Base-by-base conservation (phyloP, 2,113 vertebrate species). In the Cygnus atratus region DNA sequence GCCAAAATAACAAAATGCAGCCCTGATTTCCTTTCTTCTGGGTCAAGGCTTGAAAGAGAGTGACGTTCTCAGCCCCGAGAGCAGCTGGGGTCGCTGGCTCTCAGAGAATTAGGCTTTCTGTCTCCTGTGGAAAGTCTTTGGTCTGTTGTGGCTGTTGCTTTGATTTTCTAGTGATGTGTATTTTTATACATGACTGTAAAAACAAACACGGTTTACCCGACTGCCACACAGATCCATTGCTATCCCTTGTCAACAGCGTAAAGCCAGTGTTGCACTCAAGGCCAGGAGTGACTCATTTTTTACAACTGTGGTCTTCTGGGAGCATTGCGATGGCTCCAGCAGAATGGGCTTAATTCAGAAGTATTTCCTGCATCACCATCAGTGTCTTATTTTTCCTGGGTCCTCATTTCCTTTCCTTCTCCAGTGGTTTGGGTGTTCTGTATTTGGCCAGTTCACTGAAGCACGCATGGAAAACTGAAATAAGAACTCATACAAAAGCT, bases 391-490 rank as follows among this genome's bases (percentile, higher is more conserved):
- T 93, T 95, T 90, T 92, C 92, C 95, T 84, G 67, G 77, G 76
- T 78, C 89, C 95, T 77, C 92, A 96, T 85, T 96, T 91, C 82
- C 86, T 96, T 81, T 93, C 87, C 87, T 88, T 90, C 91, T 67
- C 65, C 48, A 78, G 10, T 70, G 86, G 57, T 94, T 75, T 94
- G 94, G 86, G 59, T 94, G 86, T 88, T 93, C 97, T 97, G 65
- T 97, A 96, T 97, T 97, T 96, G 94, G 91, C 93, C 84, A n/a
- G 73, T 68, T 87, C 54, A 62, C 71, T 88, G 83, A 90, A 96
- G 84, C 81, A 78, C 87, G 72, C 1, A 4, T 96, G 81, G 77
- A 84, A 62, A 94, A 95, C 83, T 87, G 95, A 97, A 94, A 75
- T 66, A 88, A 79, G n/a, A 5, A 8, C 70, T 89, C 61, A 15